A percentile compares a stretch with the other conserved stretches of the same genome.
phyloP scores from a whole-genome alignment of 53 echinoderm and acorn worm genomes.

The Stichopus horrens region DNA sequence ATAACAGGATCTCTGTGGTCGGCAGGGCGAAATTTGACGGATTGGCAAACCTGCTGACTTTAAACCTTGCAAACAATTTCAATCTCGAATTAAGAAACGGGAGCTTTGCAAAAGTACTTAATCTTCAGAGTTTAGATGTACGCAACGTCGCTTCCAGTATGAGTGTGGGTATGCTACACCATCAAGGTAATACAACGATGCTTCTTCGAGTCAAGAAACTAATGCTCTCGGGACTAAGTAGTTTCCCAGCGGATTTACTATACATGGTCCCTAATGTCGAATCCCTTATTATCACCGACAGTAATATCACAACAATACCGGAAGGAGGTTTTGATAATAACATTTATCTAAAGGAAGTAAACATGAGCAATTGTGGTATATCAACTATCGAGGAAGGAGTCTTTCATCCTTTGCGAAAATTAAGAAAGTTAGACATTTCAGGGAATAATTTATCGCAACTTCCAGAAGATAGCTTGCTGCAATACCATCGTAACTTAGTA shows the following conservation, averaged over 20 bases:
- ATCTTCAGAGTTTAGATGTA: conserved; percentile 24
- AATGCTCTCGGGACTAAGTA: conserved; percentile 33
- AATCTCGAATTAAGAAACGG: conserved; percentile 9
- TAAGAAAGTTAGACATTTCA: conserved; percentile 30
- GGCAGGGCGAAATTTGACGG: conserved; percentile 24
- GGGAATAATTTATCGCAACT: conserved; percentile 10
- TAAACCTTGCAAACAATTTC: conserved; percentile 15
- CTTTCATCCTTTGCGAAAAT: conserved; percentile 8
- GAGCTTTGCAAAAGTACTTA: neutral
- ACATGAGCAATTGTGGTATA: conserved; percentile 7
- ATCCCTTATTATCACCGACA: conserved; percentile 9
- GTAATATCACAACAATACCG: conserved; percentile 18
- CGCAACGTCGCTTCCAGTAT: conserved; percentile 5
- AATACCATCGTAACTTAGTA: conserved; percentile 13
- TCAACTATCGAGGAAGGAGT: conserved; percentile 19
- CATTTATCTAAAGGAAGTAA: neutral
- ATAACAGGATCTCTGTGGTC: neutral
- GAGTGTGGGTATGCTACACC: neutral
- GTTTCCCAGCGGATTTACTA: conserved; percentile 2
- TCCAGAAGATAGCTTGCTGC: neutral
- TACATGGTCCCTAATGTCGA: conserved; percentile 18
- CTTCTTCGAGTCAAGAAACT: neutral
- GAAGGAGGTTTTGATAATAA: conserved; percentile 6
- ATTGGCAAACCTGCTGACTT: neutral
- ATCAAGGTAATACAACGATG: conserved; percentile 10